phyloP scores from a whole-genome alignment of 2,888 invertebrate genomes.

The Caenorhabditis virilis region DNA sequence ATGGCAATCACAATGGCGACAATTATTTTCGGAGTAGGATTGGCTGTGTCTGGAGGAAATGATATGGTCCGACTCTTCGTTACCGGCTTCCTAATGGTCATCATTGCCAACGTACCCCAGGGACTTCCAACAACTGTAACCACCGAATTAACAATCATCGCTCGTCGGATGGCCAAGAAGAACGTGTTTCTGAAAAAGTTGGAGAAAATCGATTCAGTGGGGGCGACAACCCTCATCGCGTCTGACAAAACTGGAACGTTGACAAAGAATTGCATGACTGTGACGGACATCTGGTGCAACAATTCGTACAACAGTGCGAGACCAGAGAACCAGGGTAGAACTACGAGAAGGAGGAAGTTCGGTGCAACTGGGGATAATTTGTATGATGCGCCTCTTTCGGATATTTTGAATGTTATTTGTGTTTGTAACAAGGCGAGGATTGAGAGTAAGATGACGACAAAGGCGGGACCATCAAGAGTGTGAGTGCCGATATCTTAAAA shows the following conservation, averaged over 20 bases:
- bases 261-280: constrained; percentile 53
- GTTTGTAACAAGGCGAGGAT: constrained; percentile 52
- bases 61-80: constrained; percentile 54
- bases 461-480: constrained; percentile 33
- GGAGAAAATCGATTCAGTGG: constrained; percentile 50
- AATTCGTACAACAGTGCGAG: constrained; percentile 36
- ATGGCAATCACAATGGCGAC: constrained; percentile 55
- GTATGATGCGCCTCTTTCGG: constrained; percentile 43
- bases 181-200: constrained; percentile 53
- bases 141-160: constrained; percentile 53
- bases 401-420: constrained; percentile 48
- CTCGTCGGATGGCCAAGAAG: constrained; percentile 48
- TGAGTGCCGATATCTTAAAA: too few species aligned
- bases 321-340: constrained; percentile 41
- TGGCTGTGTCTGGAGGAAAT: constrained; percentile 40
- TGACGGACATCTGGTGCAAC: constrained; percentile 54
- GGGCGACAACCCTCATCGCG: constrained; percentile 48
- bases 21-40: constrained; percentile 49
- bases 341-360: constrained; percentile 33
- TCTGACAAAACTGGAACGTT: constrained; percentile 53
- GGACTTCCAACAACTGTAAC: constrained; percentile 51
- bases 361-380: constrained; percentile 30
- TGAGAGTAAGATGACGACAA: constrained; percentile 32
- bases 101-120: constrained; percentile 59
- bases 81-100: constrained; percentile 56